Base-by-base conservation (phyloP, 2,888 invertebrate genomes). In the Ophion ellenae region DNA sequence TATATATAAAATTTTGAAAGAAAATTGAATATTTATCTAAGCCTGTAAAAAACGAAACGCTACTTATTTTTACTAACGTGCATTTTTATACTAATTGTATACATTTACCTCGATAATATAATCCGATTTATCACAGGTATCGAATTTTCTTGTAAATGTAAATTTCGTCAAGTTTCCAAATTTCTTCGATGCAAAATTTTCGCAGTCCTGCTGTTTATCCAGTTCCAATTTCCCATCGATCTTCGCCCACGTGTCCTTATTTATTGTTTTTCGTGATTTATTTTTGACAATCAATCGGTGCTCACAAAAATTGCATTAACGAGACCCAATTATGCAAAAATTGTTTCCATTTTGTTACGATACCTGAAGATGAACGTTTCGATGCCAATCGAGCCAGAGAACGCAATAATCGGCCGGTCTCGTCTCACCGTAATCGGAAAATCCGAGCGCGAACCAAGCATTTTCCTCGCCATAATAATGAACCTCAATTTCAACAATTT, bases 381-480 rank as follows among this genome's bases (percentile, higher is more conserved):
- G 95, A 89, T 95, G 95, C 95, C 96, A 96, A 91, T 97, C 96
- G 73, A 96, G 95, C 97, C 97, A 97, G 81, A 97, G 95, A 69
- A 98, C 94, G 90, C 98, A 98, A 85, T 97, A 96, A 94, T 98
- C 98, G 0, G 98, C 97, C 64, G 96, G 96, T 85, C 95, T 95
- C 3, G 96, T 91, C 69, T 96, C 95, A 0, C 98, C 98, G 83
- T 97, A 96, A 91, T 97, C 96, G 1, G 98, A 98, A 94, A 98
- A 98, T 57, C 98, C 98, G 73, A 98, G 91, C 0, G 97, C 98
- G 90, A 98, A 96, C 98, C 98, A 98, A 75, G 93, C 90, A 87
- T 90, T 91, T 10, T 92, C 91, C 32, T 91, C 90, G 3, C 91
- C 91, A 45, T 89, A 81, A 73, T 89, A 94, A 84, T 94, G 94